phyloP scores from a whole-genome alignment of 2,797 vertebrate genomes.

The Synaphobranchus kaupii region DNA sequence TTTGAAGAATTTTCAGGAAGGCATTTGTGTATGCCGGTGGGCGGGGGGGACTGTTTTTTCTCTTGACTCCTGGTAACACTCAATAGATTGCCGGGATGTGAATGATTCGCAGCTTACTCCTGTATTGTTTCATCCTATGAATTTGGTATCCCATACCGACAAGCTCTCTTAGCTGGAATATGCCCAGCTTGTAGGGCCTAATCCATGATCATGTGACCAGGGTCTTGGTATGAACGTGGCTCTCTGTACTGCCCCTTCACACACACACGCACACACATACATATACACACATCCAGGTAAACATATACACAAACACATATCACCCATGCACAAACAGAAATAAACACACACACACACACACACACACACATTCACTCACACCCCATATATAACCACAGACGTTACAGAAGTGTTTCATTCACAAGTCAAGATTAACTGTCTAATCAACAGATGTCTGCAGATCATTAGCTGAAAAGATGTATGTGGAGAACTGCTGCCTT shows the following conservation, averaged over 20 bases:
- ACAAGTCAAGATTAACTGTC: neutral
- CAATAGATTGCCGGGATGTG: neutral
- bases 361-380: slow-evolving; percentile 31
- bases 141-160: neutral
- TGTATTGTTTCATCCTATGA: neutral
- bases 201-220: neutral
- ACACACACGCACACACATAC: slow-evolving; percentile 24
- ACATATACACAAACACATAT: neutral
- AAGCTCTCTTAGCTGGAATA: neutral
- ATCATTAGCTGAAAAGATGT: neutral
- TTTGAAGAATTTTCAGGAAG: slow-evolving; percentile 7
- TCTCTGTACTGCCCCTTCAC: neutral
- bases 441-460: neutral
- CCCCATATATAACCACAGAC: neutral
- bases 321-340: no score
- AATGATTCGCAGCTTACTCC: neutral
- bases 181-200: neutral
- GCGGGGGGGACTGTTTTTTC: neutral
- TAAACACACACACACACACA: slow-evolving; percentile 18
- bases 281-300: neutral
- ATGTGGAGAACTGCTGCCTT: neutral
- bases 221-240: neutral
- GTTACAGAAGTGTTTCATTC: slow-evolving; percentile 22
- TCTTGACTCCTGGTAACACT: neutral
- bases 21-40: neutral